Conservation (phyloP, 2,888 invertebrate genomes). For the Argyresthia albistria region DNA sequence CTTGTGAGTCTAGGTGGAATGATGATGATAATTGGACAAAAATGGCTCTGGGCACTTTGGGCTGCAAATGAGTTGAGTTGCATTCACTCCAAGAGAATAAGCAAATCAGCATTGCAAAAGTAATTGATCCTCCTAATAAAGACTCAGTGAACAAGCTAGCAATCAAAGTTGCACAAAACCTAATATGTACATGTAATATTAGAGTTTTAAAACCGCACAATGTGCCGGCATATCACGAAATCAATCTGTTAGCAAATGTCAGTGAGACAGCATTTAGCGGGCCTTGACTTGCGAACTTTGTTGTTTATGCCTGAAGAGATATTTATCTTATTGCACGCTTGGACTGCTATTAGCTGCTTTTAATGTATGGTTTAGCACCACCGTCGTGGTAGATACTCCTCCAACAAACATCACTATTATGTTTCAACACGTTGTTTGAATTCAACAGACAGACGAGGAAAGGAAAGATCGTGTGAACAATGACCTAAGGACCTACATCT, state of each 20-base stretch:
- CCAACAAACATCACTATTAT: no score
- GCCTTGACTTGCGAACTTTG: slow-evolving; percentile 5
- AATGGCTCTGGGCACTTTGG: no score
- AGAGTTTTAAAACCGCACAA: slow-evolving; percentile 14
- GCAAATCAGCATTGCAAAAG: no score
- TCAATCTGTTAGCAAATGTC: slow-evolving; percentile 19
- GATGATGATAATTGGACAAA: no score
- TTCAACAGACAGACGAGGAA: background rate
- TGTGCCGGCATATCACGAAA: slow-evolving; percentile 44
- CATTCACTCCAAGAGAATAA: no score
- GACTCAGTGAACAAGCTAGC: background rate
- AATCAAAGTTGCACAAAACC: slow-evolving; percentile 1
- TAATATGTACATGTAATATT: slow-evolving; percentile 13
- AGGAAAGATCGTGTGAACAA: background rate
- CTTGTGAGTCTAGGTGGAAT: no score
- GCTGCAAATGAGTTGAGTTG: no score
- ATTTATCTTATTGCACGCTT: slow-evolving; percentile 1
- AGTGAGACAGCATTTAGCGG: slow-evolving; percentile 1
- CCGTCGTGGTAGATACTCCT: no score
- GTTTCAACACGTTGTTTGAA: background rate
- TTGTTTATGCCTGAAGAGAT: slow-evolving; percentile 2
- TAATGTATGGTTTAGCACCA: background rate
- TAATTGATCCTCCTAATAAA: no score
- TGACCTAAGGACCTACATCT: background rate
- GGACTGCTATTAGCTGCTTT: background rate